Evolutionary conservation across 2,888 invertebrate genomes (phyloP), one percentile per base, ranked within the genome.

Genomic region (Coronaproctus castanopsis): DNA sequence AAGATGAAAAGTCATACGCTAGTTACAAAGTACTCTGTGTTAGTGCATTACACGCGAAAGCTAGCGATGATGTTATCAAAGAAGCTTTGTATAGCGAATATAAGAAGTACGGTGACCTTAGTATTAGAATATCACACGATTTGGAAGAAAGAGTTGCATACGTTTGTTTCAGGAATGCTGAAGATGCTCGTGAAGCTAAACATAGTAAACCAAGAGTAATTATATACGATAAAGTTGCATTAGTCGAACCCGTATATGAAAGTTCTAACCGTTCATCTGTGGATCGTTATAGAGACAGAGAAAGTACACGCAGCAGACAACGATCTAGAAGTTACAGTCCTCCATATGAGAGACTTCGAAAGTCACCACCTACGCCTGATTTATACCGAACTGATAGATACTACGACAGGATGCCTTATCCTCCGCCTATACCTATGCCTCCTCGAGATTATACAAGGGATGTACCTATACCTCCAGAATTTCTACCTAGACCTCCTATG

Each of bases 21-120:
- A 85, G 86, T 48, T 95, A 93, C 72, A 92, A 93, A 75, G 91
- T 93, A 18, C 75, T 96, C 49, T 93, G 93, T 74, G 87, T 95
- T n/a, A 91, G 90, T 72, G 88, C 89, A 57, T 77, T 96, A 57
- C 92, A 93, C 67, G 86, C 89, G 0, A 93, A 93, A 75, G 91
- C 93, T 1, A 87, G 89, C 56, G 95, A 95, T 69, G 89, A 89
- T 69, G 83, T 88, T 65, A 81, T 96, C 60, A 89, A 92, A 71
- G 95, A 96, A 70, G 89, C 90, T 0, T 73, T 96, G 54, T 90
- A 90, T 69, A 78, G 91, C 58, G 95, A 95, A 70, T 96, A 90
- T 71, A 91, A 92, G 71, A 90, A 92, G 69, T 96, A 86, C 72
- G 95, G 95, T 23, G 93, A 93, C 69, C 85, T 93, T 66, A 91